phyloP scores from a whole-genome alignment of 2,113 vertebrate species.

The Emydocephalus ijimae region DNA sequence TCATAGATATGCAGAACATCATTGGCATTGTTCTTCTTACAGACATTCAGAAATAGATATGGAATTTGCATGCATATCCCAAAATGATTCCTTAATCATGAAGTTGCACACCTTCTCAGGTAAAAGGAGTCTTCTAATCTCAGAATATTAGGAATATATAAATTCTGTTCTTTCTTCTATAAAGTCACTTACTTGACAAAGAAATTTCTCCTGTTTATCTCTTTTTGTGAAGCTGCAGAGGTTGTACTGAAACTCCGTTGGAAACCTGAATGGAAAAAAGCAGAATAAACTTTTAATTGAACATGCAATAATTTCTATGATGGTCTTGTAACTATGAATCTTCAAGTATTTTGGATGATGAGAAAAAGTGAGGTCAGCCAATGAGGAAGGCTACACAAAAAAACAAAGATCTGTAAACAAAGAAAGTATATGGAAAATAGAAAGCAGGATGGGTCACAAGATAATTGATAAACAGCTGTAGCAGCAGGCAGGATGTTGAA shows the following conservation, averaged over 20 bases:
- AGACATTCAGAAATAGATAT: not conserved
- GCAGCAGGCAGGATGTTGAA: not conserved
- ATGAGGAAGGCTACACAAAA: not conserved
- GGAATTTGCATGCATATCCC: not conserved
- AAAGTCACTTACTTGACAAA: conserved; percentile 76
- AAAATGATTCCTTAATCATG: not conserved
- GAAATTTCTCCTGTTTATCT: conserved; percentile 79
- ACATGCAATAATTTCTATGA: not conserved
- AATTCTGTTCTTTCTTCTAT: not conserved
- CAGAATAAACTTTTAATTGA: not conserved
- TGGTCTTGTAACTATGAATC: not conserved
- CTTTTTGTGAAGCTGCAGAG: conserved; percentile 80
- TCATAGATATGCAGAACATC: not conserved
- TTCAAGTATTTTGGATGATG: not conserved
- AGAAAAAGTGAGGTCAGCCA: not conserved
- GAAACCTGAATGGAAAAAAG: conserved; percentile 66
- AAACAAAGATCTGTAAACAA: not conserved
- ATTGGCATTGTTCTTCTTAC: not conserved
- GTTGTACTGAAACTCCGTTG: conserved; percentile 89
- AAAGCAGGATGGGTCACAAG: not conserved
- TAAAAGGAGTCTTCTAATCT: not conserved
- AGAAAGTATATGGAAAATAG: not conserved
- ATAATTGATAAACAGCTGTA: not conserved
- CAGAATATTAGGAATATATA: not conserved
- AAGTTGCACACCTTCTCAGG: not conserved